Conservation (phyloP, 2,888 invertebrate species). For the Scotopteryx bipunctaria region DNA sequence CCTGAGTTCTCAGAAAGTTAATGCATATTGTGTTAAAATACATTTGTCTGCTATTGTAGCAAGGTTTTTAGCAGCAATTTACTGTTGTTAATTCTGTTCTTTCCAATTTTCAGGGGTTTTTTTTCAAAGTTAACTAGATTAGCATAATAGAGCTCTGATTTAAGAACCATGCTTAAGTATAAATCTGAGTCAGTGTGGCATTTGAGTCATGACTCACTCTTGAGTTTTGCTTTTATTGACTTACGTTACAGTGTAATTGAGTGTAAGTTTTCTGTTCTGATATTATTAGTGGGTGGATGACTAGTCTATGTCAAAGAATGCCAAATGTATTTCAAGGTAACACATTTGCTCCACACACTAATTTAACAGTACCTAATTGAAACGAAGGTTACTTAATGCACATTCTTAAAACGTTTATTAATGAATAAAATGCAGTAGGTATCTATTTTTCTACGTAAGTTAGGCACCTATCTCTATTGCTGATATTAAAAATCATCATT, state of each 20-base stretch:
- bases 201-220: too few species aligned
- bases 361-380: conserved; percentile 15
- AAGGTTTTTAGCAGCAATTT: too few species aligned
- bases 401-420: conserved; percentile 18
- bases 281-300: conserved; percentile 7
- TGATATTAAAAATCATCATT: too few species aligned
- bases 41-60: not conserved
- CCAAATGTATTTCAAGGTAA: conserved; percentile 28
- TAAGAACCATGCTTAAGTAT: too few species aligned
- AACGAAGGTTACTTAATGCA: conserved; percentile 25
- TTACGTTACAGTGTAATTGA: too few species aligned
- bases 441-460: not conserved
- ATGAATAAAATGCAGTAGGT: not conserved
- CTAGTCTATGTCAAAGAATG: conserved; percentile 14
- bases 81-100: too few species aligned
- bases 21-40: not conserved
- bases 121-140: too few species aligned
- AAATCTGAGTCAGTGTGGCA: not conserved
- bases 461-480: not conserved
- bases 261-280: conserved; percentile 1
- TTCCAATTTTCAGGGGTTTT: too few species aligned
- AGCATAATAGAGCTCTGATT: too few species aligned
- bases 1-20: conserved; percentile 9
- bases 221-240: too few species aligned
- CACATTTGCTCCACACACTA: conserved; percentile 25